These are phyloP conservation scores for Hyperopisus bebe DNA, from an alignment of 2,113 vertebrate species.

Conservation along the genomic window DNA sequence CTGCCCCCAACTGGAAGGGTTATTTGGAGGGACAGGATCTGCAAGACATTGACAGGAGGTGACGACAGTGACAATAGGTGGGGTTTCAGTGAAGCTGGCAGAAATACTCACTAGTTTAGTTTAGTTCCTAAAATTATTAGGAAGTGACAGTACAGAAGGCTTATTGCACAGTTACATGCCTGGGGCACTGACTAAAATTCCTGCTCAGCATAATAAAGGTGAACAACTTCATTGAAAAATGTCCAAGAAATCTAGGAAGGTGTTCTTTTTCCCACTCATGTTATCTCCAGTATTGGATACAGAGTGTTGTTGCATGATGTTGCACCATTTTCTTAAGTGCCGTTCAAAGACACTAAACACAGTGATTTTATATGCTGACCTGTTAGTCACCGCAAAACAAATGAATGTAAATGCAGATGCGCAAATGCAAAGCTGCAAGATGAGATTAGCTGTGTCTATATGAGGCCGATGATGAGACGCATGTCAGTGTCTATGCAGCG, in stretches of 20 bases:
- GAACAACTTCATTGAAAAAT: neutral
- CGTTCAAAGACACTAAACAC: neutral
- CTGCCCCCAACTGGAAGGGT: slow-evolving; percentile 51
- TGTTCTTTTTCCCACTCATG: neutral
- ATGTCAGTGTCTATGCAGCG: no score
- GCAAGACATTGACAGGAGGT: slow-evolving; percentile 11
- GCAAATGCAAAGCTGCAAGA: neutral
- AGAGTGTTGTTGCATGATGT: neutral
- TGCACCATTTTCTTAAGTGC: neutral
- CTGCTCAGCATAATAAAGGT: neutral
- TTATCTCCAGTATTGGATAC: neutral
- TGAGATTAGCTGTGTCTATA: neutral
- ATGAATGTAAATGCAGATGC: neutral
- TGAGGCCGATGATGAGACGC: neutral
- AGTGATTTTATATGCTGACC: neutral
- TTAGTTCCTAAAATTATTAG: neutral
- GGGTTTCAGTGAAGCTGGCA: neutral
- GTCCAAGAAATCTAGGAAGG: neutral
- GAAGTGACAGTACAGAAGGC: neutral
- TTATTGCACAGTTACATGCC: neutral
- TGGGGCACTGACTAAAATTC: neutral
- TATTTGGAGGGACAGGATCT: slow-evolving; percentile 64
- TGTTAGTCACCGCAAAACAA: neutral
- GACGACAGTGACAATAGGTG: neutral
- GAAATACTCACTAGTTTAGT: neutral